phyloP scores from a whole-genome alignment of 2,888 invertebrate genomes.

The Mechanitis mazaeus region DNA sequence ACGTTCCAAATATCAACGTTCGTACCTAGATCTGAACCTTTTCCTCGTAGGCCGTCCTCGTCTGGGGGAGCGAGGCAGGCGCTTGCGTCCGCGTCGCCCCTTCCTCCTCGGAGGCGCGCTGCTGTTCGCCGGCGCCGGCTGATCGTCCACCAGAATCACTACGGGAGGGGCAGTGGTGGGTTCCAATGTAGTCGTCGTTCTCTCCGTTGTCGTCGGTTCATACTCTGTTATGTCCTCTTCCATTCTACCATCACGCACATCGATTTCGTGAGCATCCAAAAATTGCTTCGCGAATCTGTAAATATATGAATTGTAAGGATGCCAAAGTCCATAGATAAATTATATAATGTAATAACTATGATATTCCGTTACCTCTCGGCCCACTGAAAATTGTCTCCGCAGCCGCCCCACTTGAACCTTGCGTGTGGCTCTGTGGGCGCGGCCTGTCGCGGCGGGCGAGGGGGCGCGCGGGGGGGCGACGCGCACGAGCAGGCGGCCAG shows the following conservation, averaged over 20 bases:
- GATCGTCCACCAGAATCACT: conserved; percentile 68
- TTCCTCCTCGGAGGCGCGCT: conserved; percentile 49
- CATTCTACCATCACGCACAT: conserved; percentile 62
- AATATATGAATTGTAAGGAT: conserved; percentile 13
- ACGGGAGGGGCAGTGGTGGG: conserved; percentile 58
- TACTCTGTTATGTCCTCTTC: conserved; percentile 52
- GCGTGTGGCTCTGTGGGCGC: conserved; percentile 83
- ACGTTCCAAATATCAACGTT: conserved; percentile 10
- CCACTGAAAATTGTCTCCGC: conserved; percentile 87
- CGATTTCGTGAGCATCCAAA: conserved; percentile 79
- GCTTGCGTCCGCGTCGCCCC: conserved; percentile 55
- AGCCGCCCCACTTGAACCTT: conserved; percentile 91
- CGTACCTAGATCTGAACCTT: conserved; percentile 66
- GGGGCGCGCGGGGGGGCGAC: conserved; percentile 80
- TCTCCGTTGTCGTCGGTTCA: conserved; percentile 54
- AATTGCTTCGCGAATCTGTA: conserved; percentile 82
- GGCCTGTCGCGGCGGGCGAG: conserved; percentile 73
- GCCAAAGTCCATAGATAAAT: not conserved
- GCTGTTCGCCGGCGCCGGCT: conserved; percentile 59
- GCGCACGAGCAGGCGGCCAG: conserved; percentile 88
- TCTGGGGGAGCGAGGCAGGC: conserved; percentile 62
- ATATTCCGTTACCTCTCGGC: conserved; percentile 69
- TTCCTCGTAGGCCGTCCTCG: conserved; percentile 67
- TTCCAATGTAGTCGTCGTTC: conserved; percentile 45
- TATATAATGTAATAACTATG: not conserved